Percentiles rank a stretch among this genome's conserved stretches.
These are phyloP conservation scores for Lophius piscatorius DNA, from an alignment of 2,113 vertebrate species.

Conservation along the genomic window DNA sequence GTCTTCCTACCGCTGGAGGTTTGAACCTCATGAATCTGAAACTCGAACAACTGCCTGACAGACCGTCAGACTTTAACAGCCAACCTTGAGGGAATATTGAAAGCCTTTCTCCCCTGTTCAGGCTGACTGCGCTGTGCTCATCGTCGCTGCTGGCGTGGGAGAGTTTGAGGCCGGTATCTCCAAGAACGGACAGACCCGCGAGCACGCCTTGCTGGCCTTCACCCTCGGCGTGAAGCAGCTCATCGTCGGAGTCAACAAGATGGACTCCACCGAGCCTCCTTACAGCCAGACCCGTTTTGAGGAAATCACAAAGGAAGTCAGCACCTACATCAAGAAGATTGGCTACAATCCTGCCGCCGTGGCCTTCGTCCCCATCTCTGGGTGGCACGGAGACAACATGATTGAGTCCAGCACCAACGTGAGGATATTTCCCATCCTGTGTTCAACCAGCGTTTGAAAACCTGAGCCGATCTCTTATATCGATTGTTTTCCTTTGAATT, in stretches of 20 bases:
- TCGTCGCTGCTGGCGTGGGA: conserved; percentile 82
- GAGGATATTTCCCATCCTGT: not conserved
- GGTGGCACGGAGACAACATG: conserved; percentile 86
- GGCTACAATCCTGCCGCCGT: conserved; percentile 81
- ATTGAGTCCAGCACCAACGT: conserved; percentile 77
- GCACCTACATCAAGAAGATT: conserved; percentile 84
- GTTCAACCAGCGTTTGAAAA: no score
- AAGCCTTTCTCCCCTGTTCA: conserved; percentile 21
- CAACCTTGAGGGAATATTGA: no score
- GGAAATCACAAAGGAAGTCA: conserved; percentile 84
- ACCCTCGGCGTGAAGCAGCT: conserved; percentile 85
- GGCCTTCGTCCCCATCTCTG: conserved; percentile 83
- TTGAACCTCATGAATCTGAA: not conserved
- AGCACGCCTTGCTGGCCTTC: conserved; percentile 83
- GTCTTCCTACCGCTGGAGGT: not conserved
- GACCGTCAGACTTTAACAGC: no score
- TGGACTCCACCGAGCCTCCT: conserved; percentile 84
- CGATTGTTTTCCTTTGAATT: not conserved
- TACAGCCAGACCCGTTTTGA: conserved; percentile 81
- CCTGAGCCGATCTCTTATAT: no score
- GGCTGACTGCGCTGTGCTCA: conserved; percentile 85
- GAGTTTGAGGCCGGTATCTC: conserved; percentile 87
- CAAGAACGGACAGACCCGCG: conserved; percentile 85
- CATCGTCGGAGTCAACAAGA: conserved; percentile 84
- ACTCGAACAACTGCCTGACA: no score